These are phyloP conservation scores for Drosophila merina DNA, from an alignment of 2,888 invertebrate species.

Conservation along the genomic window DNA sequence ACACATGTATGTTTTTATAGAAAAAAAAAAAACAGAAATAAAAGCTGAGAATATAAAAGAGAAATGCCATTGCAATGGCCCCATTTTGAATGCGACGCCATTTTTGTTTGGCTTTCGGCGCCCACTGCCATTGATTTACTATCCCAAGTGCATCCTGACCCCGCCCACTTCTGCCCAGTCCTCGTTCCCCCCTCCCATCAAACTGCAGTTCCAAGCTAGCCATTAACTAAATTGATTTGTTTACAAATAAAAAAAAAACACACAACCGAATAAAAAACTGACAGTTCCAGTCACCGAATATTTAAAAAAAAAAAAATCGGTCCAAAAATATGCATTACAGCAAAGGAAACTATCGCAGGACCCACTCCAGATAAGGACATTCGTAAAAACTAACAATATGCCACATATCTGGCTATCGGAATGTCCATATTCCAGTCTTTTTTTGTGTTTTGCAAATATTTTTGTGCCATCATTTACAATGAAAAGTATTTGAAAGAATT, in stretches of 20 bases:
- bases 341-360: conserved; percentile 20
- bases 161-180: not conserved
- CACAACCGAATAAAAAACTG: conserved; percentile 18
- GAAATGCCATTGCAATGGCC: conserved; percentile 31
- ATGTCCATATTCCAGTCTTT: not conserved
- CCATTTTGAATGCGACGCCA: conserved; percentile 27
- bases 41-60: conserved; percentile 1
- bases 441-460: not conserved
- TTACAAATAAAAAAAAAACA: conserved; percentile 36
- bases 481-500: not conserved
- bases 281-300: not conserved
- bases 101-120: conserved; percentile 36
- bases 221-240: conserved; percentile 53
- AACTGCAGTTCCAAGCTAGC: conserved; percentile 35
- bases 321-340: not conserved
- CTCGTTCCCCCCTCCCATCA: not conserved
- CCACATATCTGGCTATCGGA: not conserved
- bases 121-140: conserved; percentile 38
- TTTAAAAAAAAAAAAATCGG: not conserved
- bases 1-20: conserved; percentile 7
- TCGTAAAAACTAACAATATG: not conserved
- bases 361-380: conserved; percentile 11
- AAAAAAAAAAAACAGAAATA: conserved; percentile 25
- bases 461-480: not conserved
- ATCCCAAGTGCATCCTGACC: conserved; percentile 13